A percentile compares a stretch with the other conserved stretches of the same genome.
phyloP scores from a whole-genome alignment of 2,113 vertebrate species.

The Corythornis madagascariensis region DNA sequence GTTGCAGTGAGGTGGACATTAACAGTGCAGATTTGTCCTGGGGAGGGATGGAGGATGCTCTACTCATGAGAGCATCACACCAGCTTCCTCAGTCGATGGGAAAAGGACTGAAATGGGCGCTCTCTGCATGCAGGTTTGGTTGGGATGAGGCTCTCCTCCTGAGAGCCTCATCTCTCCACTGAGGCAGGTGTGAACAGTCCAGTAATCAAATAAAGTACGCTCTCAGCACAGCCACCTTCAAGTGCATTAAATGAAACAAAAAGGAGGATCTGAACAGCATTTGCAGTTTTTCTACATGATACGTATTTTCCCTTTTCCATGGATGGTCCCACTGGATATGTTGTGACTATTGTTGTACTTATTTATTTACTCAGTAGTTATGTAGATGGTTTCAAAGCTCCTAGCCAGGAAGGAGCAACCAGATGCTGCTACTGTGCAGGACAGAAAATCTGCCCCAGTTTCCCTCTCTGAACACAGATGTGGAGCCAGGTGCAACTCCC shows the following conservation, averaged over 20 bases:
- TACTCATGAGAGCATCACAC: neutral
- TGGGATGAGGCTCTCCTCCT: neutral
- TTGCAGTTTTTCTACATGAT: conserved; percentile 23
- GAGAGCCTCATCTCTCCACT: neutral
- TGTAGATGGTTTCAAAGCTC: conserved; percentile 29
- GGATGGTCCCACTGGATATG: neutral
- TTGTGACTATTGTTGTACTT: conserved; percentile 35
- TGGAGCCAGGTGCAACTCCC: neutral
- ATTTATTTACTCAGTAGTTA: conserved; percentile 53
- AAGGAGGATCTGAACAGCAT: conserved; percentile 60
- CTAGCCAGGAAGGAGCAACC: conserved; percentile 12
- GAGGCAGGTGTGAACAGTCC: neutral
- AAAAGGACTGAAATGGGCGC: neutral
- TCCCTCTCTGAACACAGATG: neutral
- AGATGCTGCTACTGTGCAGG: neutral
- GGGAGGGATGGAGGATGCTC: neutral
- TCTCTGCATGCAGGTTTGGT: neutral
- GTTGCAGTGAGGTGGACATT: accelerated
- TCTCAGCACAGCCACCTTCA: neutral
- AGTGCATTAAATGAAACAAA: conserved; percentile 48
- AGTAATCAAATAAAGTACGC: neutral
- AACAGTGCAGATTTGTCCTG: neutral
- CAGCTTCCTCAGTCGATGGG: neutral
- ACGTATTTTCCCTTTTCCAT: conserved; percentile 39
- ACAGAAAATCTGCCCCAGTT: neutral